These are phyloP conservation scores for Listronotus oregonensis DNA, from an alignment of 1,140 invertebrate species.

Conservation along the genomic window DNA sequence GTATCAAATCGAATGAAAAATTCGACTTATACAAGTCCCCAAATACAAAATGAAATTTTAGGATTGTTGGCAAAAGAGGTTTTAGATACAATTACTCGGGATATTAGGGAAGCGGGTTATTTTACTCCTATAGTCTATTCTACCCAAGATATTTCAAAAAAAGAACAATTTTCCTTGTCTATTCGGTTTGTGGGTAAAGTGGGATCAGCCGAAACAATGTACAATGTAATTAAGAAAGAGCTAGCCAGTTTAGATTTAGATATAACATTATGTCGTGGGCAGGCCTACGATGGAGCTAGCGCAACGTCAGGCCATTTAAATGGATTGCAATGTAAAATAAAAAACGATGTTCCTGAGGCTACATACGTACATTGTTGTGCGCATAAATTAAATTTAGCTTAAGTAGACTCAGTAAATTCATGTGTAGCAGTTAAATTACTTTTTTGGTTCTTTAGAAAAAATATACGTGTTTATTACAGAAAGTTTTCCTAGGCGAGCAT, in stretches of 20 bases:
- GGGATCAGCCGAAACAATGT: background rate
- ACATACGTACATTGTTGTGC: conserved; percentile 10
- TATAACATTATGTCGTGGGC: background rate
- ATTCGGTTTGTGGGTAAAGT: too few relatives aligned
- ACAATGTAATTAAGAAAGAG: background rate
- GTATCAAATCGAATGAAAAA: too few relatives aligned
- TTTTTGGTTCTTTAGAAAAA: conserved; percentile 1
- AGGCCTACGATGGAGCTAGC: conserved; percentile 4
- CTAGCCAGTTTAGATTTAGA: background rate
- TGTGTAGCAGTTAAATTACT: conserved; percentile 3
- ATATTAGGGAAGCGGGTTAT: too few relatives aligned
- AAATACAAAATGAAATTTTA: too few relatives aligned
- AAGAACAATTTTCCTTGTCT: too few relatives aligned
- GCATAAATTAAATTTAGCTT: conserved; percentile 8
- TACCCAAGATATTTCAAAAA: too few relatives aligned
- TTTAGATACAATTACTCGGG: too few relatives aligned
- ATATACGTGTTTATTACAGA: conserved; percentile 3
- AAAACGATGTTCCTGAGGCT: conserved; percentile 6
- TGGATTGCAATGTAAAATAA: background rate
- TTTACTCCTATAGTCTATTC: too few relatives aligned
- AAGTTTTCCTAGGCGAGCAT: background rate
- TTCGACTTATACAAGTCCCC: too few relatives aligned
- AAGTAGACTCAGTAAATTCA: background rate
- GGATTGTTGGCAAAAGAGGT: too few relatives aligned
- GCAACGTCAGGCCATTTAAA: conserved; percentile 9